Conservation (phyloP, 2,888 invertebrate species). For the Rhagonycha lutea region DNA sequence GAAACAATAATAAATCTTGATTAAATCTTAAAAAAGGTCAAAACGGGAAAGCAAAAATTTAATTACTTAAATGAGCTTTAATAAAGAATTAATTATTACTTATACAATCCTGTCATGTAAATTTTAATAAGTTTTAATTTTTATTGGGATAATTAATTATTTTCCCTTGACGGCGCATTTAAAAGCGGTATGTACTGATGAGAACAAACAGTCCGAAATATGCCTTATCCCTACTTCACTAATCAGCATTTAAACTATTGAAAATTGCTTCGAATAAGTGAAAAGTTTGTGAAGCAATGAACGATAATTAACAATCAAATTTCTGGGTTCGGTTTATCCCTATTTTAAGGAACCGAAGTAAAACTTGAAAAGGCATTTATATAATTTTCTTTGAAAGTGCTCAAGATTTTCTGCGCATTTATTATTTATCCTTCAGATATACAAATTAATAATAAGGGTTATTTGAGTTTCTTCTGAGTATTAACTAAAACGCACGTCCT, state of each 20-base stretch:
- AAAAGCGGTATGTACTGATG: too few species aligned
- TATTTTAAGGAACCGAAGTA: background rate
- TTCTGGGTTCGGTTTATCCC: background rate
- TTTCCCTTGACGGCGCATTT: background rate
- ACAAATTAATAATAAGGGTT: background rate
- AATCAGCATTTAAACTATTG: too few species aligned
- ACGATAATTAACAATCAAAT: background rate
- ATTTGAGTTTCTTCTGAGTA: background rate
- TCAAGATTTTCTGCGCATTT: background rate
- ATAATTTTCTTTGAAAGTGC: background rate
- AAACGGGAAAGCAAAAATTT: background rate
- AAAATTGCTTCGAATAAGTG: background rate
- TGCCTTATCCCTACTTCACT: too few species aligned
- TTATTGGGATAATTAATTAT: background rate
- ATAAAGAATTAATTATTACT: background rate
- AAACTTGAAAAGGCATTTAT: background rate
- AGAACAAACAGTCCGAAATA: too few species aligned
- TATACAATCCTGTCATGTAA: background rate
- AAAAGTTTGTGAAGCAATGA: background rate
- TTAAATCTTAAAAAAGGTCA: background rate
- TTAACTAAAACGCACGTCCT: constrained; percentile 4
- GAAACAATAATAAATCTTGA: background rate
- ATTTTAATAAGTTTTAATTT: background rate
- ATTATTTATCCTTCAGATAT: background rate
- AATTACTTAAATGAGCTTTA: background rate